Conservation (phyloP, 2,888 invertebrate species). For the Cerastis rubricosa region DNA sequence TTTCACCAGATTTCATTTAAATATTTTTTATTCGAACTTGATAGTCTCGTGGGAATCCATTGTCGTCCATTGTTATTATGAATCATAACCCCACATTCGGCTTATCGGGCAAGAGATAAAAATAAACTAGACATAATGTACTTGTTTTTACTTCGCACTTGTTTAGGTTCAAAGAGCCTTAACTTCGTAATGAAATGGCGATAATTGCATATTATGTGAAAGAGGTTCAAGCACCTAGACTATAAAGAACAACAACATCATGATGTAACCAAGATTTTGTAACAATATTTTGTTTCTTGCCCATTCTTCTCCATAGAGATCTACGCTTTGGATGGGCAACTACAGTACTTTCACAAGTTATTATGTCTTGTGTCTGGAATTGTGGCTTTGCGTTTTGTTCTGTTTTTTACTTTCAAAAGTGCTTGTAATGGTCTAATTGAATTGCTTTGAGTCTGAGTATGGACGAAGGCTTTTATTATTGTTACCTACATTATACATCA, state of each 20-base stretch:
- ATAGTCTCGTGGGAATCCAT: conserved; percentile 13
- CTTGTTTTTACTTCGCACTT: conserved; percentile 46
- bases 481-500: background rate
- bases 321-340: too few species aligned
- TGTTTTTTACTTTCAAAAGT: too few species aligned
- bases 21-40: conserved; percentile 10
- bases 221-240: conserved; percentile 11
- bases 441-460: too few species aligned
- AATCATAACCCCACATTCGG: conserved; percentile 48
- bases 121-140: conserved; percentile 34
- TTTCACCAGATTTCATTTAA: background rate
- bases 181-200: conserved; percentile 5
- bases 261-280: too few species aligned
- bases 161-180: conserved; percentile 36
- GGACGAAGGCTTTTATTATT: background rate
- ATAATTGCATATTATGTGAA: background rate
- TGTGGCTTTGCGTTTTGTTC: too few species aligned
- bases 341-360: too few species aligned
- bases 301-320: too few species aligned
- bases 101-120: conserved; percentile 68
- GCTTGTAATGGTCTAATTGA: too few species aligned
- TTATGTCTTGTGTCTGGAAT: too few species aligned
- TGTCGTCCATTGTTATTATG: conserved; percentile 47
- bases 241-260: background rate
- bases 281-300: too few species aligned